phyloP scores from a whole-genome alignment of 2,113 vertebrate species.

The Microtus pennsylvanicus region DNA sequence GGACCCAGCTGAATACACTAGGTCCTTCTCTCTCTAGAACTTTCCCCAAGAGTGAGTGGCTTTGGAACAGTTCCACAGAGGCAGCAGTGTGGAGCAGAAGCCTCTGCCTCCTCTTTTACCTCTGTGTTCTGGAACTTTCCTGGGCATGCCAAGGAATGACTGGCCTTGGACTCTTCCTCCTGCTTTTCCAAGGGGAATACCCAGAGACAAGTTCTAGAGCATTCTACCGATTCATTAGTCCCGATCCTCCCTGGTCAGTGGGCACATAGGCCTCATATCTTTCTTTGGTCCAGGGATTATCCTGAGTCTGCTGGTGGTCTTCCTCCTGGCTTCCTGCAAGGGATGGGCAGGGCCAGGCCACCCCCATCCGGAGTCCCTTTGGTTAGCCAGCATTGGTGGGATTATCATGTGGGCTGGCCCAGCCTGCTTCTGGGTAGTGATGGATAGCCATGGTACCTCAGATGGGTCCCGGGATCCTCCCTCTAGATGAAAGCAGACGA shows the following conservation, averaged over 20 bases:
- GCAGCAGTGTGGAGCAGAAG: accelerated
- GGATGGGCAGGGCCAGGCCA: accelerated
- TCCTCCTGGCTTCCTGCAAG: background rate
- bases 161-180: too few relatives aligned
- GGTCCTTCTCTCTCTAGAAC: background rate
- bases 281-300: background rate
- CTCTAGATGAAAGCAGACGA: background rate
- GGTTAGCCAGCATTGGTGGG: background rate
- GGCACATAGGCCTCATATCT: background rate
- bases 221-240: background rate
- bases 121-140: background rate
- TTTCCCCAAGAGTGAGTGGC: background rate
- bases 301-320: too few relatives aligned
- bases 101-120: background rate
- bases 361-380: background rate
- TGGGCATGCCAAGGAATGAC: background rate
- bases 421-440: background rate
- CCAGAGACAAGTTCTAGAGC: background rate
- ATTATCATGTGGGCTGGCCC: background rate
- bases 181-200: background rate
- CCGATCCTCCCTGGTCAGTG: background rate
- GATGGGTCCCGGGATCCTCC: background rate
- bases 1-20: background rate
- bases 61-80: background rate
- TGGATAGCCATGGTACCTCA: background rate